These are phyloP conservation scores for Drosophila austrosaltans DNA, from an alignment of 2,888 invertebrate genomes.

Conservation along the genomic window DNA sequence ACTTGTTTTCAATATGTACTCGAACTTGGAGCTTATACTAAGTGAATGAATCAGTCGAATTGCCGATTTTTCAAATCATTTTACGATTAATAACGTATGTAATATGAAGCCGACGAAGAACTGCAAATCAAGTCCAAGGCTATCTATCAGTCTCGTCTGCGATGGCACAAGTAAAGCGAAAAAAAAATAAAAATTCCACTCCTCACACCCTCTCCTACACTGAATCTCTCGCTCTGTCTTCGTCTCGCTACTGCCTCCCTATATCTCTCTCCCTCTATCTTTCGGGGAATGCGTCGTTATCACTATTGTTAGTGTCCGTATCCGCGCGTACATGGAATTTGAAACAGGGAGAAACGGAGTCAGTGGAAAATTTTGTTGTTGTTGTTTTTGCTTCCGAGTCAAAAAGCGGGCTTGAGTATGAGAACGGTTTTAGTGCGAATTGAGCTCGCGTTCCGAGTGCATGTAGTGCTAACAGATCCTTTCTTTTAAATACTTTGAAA, in stretches of 20 bases:
- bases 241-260: neutral
- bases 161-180: neutral
- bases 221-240: constrained; percentile 10
- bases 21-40: constrained; percentile 42
- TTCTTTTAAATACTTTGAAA: neutral
- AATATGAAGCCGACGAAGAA: constrained; percentile 29
- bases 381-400: constrained; percentile 22
- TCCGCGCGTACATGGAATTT: constrained; percentile 18
- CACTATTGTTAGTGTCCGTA: constrained; percentile 28
- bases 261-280: constrained; percentile 24
- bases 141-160: constrained; percentile 34
- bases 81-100: constrained; percentile 33
- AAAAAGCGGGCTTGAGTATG: constrained; percentile 47
- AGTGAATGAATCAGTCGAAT: constrained; percentile 55
- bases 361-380: constrained; percentile 59
- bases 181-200: constrained; percentile 38
- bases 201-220: neutral
- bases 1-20: constrained; percentile 53
- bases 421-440: constrained; percentile 54
- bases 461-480: constrained; percentile 20
- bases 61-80: constrained; percentile 56
- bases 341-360: constrained; percentile 44
- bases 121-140: constrained; percentile 49
- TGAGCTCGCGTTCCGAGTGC: constrained; percentile 43
- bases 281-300: constrained; percentile 50